Evolutionary conservation across 2,888 invertebrate species (phyloP).

Genomic region (Coleophora deauratella): DNA sequence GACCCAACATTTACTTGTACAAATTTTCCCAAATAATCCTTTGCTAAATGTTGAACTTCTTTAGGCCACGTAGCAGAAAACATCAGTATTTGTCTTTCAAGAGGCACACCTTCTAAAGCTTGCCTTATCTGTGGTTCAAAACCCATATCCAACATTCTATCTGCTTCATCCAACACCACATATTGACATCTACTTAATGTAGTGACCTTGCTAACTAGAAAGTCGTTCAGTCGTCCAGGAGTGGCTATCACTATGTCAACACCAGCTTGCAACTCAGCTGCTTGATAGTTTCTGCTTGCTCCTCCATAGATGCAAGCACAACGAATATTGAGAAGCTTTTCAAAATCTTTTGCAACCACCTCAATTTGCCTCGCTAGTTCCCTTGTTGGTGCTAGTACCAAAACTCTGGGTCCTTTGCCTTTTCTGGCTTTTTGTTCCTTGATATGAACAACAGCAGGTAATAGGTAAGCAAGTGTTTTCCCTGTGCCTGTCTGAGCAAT

Average conservation of each 20-base stretch:
- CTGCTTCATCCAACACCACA: constrained; percentile 91
- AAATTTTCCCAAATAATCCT: constrained; percentile 92
- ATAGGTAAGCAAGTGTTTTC: constrained; percentile 83
- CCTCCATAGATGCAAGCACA: constrained; percentile 92
- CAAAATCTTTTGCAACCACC: constrained; percentile 85
- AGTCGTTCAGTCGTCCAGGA: constrained; percentile 89
- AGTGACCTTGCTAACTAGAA: constrained; percentile 81
- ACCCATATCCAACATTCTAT: constrained; percentile 98
- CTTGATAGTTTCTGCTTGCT: constrained; percentile 80
- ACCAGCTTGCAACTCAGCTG: constrained; percentile 77
- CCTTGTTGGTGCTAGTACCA: constrained; percentile 86
- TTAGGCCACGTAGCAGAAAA: constrained; percentile 99
- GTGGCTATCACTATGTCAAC: constrained; percentile 92
- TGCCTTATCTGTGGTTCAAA: constrained; percentile 97
- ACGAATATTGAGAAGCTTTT: constrained; percentile 78
- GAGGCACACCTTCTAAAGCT: constrained; percentile 91
- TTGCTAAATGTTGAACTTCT: constrained; percentile 91
- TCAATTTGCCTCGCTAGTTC: constrained; percentile 87
- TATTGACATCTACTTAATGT: constrained; percentile 84
- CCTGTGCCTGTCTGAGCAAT: constrained; percentile 89
- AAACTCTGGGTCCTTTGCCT: constrained; percentile 86
- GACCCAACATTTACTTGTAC: constrained; percentile 95
- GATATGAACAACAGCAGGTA: constrained; percentile 89
- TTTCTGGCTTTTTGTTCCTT: constrained; percentile 80
- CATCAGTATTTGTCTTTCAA: constrained; percentile 96